Evolutionary conservation across 1,140 invertebrate genomes (phyloP).

Genomic region (Vollenhovia emeryi): DNA sequence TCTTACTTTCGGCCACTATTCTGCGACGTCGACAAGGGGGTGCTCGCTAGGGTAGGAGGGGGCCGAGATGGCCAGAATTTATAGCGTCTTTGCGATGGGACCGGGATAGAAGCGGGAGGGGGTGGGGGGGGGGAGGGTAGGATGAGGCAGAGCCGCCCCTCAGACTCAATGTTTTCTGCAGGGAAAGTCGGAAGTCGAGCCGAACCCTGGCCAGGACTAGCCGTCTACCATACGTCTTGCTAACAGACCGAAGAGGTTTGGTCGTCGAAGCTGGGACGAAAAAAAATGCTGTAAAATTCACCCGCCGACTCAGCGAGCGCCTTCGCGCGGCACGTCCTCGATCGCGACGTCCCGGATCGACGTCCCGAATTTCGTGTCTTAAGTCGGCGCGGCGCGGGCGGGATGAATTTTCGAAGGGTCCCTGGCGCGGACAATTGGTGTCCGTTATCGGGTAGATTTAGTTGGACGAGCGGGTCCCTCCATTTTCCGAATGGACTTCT

Average conservation of each 20-base stretch:
- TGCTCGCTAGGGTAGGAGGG: slow-evolving; percentile 24
- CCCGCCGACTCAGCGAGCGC: too few relatives aligned
- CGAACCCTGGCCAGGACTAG: slow-evolving; percentile 84
- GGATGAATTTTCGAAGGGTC: slow-evolving; percentile 45
- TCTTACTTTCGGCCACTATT: slow-evolving; percentile 82
- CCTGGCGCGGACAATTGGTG: slow-evolving; percentile 79
- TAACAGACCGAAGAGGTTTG: slow-evolving; percentile 82
- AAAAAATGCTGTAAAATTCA: slow-evolving; percentile 77
- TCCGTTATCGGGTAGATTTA: slow-evolving; percentile 84
- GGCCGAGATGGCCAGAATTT: slow-evolving; percentile 79
- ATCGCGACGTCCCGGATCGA: background rate
- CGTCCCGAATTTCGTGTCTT: slow-evolving; percentile 58
- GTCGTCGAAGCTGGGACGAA: slow-evolving; percentile 61
- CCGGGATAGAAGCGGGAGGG: slow-evolving; percentile 4
- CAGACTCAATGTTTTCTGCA: slow-evolving; percentile 86
- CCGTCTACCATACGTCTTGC: slow-evolving; percentile 84
- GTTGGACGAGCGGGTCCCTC: slow-evolving; percentile 83
- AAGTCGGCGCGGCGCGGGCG: background rate
- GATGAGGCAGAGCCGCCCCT: slow-evolving; percentile 76
- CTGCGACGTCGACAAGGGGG: slow-evolving; percentile 71
- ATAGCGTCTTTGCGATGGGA: slow-evolving; percentile 83
- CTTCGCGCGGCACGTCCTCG: too few relatives aligned
- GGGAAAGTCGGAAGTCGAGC: slow-evolving; percentile 85
- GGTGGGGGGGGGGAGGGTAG: slow-evolving; percentile 23
- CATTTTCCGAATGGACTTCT: slow-evolving; percentile 86